Evolutionary conservation across 1,140 invertebrate genomes (phyloP).

Genomic region (Tenebrio molitor): DNA sequence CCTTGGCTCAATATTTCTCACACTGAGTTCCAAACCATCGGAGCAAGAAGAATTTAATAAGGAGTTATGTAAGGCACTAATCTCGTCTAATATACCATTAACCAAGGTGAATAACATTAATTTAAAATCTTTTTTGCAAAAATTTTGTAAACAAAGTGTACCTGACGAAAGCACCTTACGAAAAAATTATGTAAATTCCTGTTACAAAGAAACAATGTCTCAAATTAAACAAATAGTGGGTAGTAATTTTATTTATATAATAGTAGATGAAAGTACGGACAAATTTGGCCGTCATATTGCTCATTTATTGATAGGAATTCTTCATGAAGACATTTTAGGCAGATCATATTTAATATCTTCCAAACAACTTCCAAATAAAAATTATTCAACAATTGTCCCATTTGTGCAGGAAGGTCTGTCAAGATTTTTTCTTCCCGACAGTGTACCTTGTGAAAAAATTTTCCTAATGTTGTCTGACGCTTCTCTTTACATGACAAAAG

Average conservation of each 20-base stretch:
- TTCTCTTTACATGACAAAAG: slow-evolving; percentile 60
- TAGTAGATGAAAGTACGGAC: slow-evolving; percentile 46
- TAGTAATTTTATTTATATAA: slow-evolving; percentile 46
- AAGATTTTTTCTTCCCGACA: slow-evolving; percentile 40
- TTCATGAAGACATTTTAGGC: slow-evolving; percentile 24
- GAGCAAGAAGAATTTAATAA: too few relatives aligned
- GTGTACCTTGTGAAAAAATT: slow-evolving; percentile 47
- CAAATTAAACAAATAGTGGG: slow-evolving; percentile 1
- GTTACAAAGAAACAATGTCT: slow-evolving; percentile 33
- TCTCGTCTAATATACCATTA: slow-evolving; percentile 41
- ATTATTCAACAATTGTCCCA: slow-evolving; percentile 28
- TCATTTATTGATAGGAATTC: slow-evolving; percentile 45
- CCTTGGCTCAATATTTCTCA: too few relatives aligned
- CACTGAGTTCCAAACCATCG: too few relatives aligned
- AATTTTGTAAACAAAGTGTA: slow-evolving; percentile 30
- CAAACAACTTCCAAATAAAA: slow-evolving; percentile 44
- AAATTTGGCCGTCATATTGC: slow-evolving; percentile 45
- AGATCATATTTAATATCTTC: slow-evolving; percentile 42
- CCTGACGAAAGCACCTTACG: slow-evolving; percentile 42
- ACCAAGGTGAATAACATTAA: slow-evolving; percentile 39
- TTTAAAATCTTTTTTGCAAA: slow-evolving; percentile 46
- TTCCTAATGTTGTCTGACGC: slow-evolving; percentile 56
- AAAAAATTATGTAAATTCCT: slow-evolving; percentile 40
- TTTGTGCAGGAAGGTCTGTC: slow-evolving; percentile 43
- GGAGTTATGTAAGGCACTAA: slow-evolving; percentile 40